These are phyloP conservation scores for Parasteatoda lunata DNA, from an alignment of 2,888 invertebrate genomes.

Conservation along the genomic window DNA sequence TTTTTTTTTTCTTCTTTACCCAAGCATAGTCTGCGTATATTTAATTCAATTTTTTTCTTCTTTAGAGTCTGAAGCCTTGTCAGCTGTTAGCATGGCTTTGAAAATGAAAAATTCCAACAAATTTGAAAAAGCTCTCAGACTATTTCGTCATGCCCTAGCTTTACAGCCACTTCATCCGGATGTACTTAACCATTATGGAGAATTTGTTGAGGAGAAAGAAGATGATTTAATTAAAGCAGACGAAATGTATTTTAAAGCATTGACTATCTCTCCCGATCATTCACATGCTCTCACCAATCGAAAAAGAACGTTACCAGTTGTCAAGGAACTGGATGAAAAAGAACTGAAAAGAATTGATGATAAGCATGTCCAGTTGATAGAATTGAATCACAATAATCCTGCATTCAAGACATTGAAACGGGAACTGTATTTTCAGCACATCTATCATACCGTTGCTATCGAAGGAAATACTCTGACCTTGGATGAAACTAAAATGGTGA, in stretches of 20 bases:
- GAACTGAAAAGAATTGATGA: conserved; percentile 86
- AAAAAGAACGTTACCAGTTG: conserved; percentile 88
- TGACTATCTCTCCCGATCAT: conserved; percentile 88
- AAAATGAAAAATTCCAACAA: conserved; percentile 89
- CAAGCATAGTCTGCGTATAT: too few relatives aligned
- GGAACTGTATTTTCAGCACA: conserved; percentile 82
- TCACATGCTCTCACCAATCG: conserved; percentile 86
- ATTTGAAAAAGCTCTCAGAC: conserved; percentile 86
- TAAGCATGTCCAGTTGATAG: conserved; percentile 86
- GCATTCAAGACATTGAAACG: conserved; percentile 90
- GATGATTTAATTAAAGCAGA: conserved; percentile 92
- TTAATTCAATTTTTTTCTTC: not conserved
- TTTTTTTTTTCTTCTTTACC: too few relatives aligned
- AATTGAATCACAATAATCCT: conserved; percentile 86
- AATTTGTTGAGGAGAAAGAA: conserved; percentile 89
- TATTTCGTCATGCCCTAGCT: conserved; percentile 92
- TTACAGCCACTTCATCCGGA: conserved; percentile 94
- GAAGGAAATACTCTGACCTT: conserved; percentile 98
- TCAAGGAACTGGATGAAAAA: conserved; percentile 87
- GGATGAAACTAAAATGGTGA: conserved; percentile 89
- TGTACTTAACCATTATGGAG: conserved; percentile 92
- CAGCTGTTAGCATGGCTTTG: conserved; percentile 86
- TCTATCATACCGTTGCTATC: conserved; percentile 97
- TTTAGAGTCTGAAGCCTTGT: conserved; percentile 84
- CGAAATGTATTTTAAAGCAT: conserved; percentile 87